Conservation (phyloP, 2,113 vertebrate species). For the Donacobius atricapilla region DNA sequence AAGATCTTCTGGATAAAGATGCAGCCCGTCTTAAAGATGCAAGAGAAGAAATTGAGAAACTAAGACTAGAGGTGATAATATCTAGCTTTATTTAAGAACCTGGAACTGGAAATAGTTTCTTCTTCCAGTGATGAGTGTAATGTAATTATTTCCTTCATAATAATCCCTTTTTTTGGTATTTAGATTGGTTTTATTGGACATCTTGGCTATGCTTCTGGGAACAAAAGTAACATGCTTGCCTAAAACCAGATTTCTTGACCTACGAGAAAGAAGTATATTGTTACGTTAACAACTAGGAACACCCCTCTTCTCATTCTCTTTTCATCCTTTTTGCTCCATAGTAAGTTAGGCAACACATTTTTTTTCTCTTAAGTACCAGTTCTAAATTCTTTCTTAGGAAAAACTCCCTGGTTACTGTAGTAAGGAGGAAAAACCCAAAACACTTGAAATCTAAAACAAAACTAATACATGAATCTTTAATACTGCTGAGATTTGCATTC, state of each 20-base stretch:
- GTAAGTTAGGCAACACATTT: not conserved
- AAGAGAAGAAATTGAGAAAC: slow-evolving; percentile 80
- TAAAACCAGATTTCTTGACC: not conserved
- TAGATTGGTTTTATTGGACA: not conserved
- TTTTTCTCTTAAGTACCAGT: not conserved
- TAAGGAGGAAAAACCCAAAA: not conserved
- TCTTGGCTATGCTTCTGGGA: not conserved
- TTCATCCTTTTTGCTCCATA: not conserved
- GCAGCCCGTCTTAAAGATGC: slow-evolving; percentile 81
- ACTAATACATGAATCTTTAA: not conserved
- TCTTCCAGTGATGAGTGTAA: not conserved
- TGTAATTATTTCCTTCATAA: not conserved
- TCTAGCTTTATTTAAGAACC: not conserved
- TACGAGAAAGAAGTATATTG: not conserved
- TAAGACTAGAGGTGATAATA: slow-evolving; percentile 80
- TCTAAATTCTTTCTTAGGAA: not conserved
- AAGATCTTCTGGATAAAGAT: slow-evolving; percentile 88
- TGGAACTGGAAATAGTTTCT: not conserved
- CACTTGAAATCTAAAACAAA: not conserved
- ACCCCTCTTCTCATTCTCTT: not conserved
- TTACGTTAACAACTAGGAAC: not conserved
- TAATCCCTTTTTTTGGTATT: not conserved
- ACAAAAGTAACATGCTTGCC: not conserved
- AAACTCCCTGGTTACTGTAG: not conserved
- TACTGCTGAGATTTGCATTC: not conserved